Base-by-base conservation (phyloP, 2,113 vertebrate genomes). In the Nesoenas mayeri region DNA sequence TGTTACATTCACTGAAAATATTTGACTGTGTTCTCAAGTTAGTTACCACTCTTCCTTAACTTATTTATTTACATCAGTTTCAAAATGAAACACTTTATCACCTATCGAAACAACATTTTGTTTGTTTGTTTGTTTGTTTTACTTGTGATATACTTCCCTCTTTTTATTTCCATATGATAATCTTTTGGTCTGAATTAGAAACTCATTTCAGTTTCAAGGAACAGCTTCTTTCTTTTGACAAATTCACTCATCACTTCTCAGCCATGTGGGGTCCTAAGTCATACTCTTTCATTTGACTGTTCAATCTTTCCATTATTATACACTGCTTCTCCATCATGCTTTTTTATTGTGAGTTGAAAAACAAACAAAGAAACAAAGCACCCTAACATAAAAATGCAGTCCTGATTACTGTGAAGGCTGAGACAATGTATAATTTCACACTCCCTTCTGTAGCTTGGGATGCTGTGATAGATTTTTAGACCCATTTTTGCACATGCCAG, bases 181-280 rank as follows among this genome's bases (percentile, higher is more conserved):
- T 70, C 20, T 78, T 88, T 95, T 95, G 86, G 75, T 88, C 83
- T 84, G 69, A 91, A 84, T 95, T 74, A 92, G 60, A 80, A 93
- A 67, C 73, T 85, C 51, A 42, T 89, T 86, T 88, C 69, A 34
- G 12, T 67, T 78, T 78, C 64, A 47, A 81, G 73, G 42, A 78
- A 89, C 47, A 44, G 80, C 58, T 58, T 13, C 32, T 64, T 88
- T 66, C 60, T 74, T 81, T 74, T 74, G 38, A 94, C n/a, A 62
- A 85, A 74, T 21, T 28, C 31, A 31, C 47, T 66, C 32, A 62
- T n/a, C 60, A 8, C 66, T 65, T 69, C 18, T 82, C 57, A 53
- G 66, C 42, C 75, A 48, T 38, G 58, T n/a, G 65, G 42, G n/a
- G 48, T 85, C 51, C 40, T 48, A 36, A 77, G 36, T 22, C 48